Base-by-base conservation (phyloP, 1,140 invertebrate genomes). In the Drosophila pectinifera region DNA sequence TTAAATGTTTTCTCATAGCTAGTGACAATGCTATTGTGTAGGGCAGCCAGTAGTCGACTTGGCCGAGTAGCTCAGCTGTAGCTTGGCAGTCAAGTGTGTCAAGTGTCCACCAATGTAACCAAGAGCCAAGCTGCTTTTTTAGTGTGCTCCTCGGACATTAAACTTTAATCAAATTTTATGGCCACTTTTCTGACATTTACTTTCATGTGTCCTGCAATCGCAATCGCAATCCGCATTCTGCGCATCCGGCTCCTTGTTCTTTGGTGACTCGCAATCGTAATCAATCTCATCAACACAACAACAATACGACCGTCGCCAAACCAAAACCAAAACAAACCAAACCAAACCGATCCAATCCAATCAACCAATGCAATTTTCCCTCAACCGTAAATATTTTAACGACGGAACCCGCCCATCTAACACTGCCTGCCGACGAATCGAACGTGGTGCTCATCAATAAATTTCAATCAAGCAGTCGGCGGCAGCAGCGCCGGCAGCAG, bases 301-400 rank as follows among this genome's bases (percentile, higher is more conserved):
- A 89, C 79, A 78, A 69, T 53, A 34, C 61, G 22, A 53, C 43
- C 59, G 42, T 82, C 55, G 34, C 48, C 20, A 68, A 48, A 53
- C 51, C 28, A 28, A 28, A 58, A 42, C 13, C 42, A 39, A 62
- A 49, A 45, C 31, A 51, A 73, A 45, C 34, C 11, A 24, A 64
- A 56, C 58, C 34, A 61, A 75, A 42, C 83, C 83, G 81, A 83
- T 73, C 70, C 76, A 89, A 89, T 90, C 81, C 80, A 85, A 89
- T 89, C 85, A 89, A 90, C 85, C 75, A 77, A 90, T 90, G 85
- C 85, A 85, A 89, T 89, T 89, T 89, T 56, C 85, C 90, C 84
- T 89, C 90, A 90, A 89, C 84, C 85, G 85, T 89, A 89, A 89
- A 89, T 89, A 89, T 90, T 89, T 89, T 89, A 89, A 89, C 85